phyloP scores from a whole-genome alignment of 2,888 invertebrate genomes.

The Coelopa pilipes region DNA sequence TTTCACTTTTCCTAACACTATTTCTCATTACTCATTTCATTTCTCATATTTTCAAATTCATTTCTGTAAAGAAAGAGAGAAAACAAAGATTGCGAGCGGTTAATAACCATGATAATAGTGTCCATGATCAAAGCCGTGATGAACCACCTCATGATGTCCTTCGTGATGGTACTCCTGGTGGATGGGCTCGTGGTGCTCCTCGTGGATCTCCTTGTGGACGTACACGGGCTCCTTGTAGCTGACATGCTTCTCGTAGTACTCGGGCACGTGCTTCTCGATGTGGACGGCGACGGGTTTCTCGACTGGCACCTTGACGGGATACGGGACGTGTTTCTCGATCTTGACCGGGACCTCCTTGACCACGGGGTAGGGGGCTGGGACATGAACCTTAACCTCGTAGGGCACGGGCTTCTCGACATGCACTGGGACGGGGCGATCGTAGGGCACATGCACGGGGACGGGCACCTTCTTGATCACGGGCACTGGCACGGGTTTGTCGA shows the following conservation, averaged over 20 bases:
- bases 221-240: constrained; percentile 71
- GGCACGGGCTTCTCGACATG: constrained; percentile 80
- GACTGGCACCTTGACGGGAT: constrained; percentile 76
- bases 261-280: constrained; percentile 79
- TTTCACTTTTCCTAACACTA: constrained; percentile 47
- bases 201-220: constrained; percentile 31
- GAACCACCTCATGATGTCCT: constrained; percentile 48
- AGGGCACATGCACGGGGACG: constrained; percentile 74
- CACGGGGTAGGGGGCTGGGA: constrained; percentile 76
- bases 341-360: constrained; percentile 75
- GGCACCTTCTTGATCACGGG: constrained; percentile 74
- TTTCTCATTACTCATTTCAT: too few species aligned
- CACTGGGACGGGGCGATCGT: constrained; percentile 74
- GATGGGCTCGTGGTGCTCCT: constrained; percentile 52
- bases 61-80: constrained; percentile 56
- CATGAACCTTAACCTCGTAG: constrained; percentile 77
- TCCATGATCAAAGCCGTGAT: constrained; percentile 59
- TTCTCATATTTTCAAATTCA: constrained; percentile 49
- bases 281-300: constrained; percentile 79
- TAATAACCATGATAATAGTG: constrained; percentile 49
- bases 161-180: constrained; percentile 67
- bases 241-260: constrained; percentile 71
- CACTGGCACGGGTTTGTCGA: constrained; percentile 72
- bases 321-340: constrained; percentile 77
- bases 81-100: constrained; percentile 45